Evolutionary conservation across 1,140 invertebrate genomes (phyloP).

Genomic region (Tyrophagus putrescentiae): DNA sequence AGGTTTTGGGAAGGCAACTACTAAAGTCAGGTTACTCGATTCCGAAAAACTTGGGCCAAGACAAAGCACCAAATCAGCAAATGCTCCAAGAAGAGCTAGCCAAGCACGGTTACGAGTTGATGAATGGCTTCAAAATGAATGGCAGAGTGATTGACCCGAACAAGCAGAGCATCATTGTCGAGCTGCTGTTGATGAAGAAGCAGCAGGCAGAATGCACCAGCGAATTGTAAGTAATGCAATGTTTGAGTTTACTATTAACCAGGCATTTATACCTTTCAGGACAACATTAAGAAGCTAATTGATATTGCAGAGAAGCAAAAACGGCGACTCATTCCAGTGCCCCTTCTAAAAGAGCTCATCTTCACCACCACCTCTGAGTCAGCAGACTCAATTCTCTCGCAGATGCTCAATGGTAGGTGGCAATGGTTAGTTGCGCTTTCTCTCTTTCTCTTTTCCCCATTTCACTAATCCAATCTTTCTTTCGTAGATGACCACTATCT

Average conservation of each 20-base stretch:
- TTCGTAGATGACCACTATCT: background rate
- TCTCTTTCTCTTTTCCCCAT: background rate
- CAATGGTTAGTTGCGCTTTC: background rate
- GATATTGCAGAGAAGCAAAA: slow-evolving; percentile 34
- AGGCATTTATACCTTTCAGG: slow-evolving; percentile 22
- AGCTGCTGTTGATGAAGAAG: slow-evolving; percentile 36
- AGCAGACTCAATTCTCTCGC: slow-evolving; percentile 31
- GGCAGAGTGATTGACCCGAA: slow-evolving; percentile 33
- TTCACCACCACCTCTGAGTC: slow-evolving; percentile 32
- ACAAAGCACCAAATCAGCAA: slow-evolving; percentile 28
- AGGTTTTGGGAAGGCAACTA: slow-evolving; percentile 41
- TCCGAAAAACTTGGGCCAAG: slow-evolving; percentile 25
- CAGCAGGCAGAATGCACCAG: slow-evolving; percentile 35
- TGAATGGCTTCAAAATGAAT: slow-evolving; percentile 30
- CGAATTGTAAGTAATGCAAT: slow-evolving; percentile 32
- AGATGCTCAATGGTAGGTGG: slow-evolving; percentile 27
- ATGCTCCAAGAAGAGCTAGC: slow-evolving; percentile 33
- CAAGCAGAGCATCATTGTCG: slow-evolving; percentile 36
- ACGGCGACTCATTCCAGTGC: slow-evolving; percentile 32
- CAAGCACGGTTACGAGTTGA: slow-evolving; percentile 30
- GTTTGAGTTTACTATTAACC: background rate
- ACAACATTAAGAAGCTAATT: slow-evolving; percentile 32
- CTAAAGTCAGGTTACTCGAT: slow-evolving; percentile 29
- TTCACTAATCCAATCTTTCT: background rate
- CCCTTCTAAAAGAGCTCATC: slow-evolving; percentile 35